Percentiles rank a stretch among this genome's conserved stretches.
Conservation (phyloP, 2,797 vertebrate genomes). For the Crocodylus rhombifer region DNA sequence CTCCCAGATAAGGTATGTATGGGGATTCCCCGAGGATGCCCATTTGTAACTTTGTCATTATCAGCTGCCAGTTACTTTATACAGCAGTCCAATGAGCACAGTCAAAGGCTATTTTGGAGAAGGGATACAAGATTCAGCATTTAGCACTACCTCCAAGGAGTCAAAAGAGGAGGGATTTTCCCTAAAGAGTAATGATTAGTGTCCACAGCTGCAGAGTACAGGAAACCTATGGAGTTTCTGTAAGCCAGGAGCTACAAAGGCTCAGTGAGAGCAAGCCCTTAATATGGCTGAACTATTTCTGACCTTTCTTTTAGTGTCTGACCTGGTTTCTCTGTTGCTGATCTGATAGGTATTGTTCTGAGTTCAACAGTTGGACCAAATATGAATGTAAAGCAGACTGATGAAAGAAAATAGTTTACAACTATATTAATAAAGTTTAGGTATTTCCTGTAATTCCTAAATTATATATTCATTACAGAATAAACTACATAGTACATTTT, state of each 20-base stretch:
- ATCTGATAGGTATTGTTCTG: slow-evolving; percentile 43
- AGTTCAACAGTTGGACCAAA: slow-evolving; percentile 39
- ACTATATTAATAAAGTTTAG: neutral
- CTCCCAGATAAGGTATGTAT: neutral
- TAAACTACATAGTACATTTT: neutral
- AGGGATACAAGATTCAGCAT: neutral
- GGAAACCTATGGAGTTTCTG: slow-evolving; percentile 75
- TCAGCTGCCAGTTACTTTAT: slow-evolving; percentile 66
- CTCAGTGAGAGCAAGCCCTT: slow-evolving; percentile 71
- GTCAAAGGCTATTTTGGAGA: slow-evolving; percentile 25
- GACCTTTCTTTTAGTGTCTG: slow-evolving; percentile 61
- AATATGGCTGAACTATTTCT: slow-evolving; percentile 75
- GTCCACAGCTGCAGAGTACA: slow-evolving; percentile 70
- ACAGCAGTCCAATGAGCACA: slow-evolving; percentile 41
- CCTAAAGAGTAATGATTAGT: slow-evolving; percentile 68
- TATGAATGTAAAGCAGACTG: neutral
- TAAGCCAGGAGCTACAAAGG: slow-evolving; percentile 62
- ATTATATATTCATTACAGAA: neutral
- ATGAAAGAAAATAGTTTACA: slow-evolving; percentile 3
- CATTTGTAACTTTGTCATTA: slow-evolving; percentile 28
- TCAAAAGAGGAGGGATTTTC: slow-evolving; percentile 65
- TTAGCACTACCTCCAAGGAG: neutral
- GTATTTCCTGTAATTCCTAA: neutral
- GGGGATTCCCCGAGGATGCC: slow-evolving; percentile 59
- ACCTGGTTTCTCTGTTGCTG: slow-evolving; percentile 65